phyloP scores from a whole-genome alignment of 2,797 vertebrate species.

The Platalea minor region DNA sequence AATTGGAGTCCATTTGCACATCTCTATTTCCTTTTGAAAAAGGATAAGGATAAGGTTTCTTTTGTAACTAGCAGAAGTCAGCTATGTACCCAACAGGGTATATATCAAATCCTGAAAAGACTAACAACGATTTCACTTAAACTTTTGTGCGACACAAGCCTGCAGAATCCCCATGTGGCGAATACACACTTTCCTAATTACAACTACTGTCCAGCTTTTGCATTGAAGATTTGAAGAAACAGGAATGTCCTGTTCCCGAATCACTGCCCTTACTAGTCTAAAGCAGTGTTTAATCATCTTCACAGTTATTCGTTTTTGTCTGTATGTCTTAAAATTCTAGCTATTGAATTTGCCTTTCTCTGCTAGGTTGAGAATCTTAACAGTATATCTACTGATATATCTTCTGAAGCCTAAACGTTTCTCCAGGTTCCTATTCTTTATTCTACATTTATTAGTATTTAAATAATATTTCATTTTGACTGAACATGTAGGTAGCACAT shows the following conservation, averaged over 20 bases:
- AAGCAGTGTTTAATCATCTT: neutral
- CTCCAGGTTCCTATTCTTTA: neutral
- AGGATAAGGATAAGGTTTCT: neutral
- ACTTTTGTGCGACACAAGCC: neutral
- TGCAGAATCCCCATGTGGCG: neutral
- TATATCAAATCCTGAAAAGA: neutral
- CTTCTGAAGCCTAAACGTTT: neutral
- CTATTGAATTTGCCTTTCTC: neutral
- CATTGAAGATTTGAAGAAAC: neutral
- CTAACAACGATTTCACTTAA: neutral
- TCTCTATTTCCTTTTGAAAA: neutral
- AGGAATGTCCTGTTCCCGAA: neutral
- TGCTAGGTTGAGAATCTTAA: neutral
- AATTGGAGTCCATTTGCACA: neutral
- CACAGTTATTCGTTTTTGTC: neutral
- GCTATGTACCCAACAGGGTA: neutral
- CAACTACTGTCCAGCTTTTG: neutral
- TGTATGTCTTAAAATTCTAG: neutral
- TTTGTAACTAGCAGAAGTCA: neutral
- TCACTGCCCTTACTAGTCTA: neutral
- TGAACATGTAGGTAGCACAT: neutral
- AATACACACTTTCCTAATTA: neutral
- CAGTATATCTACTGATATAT: neutral
- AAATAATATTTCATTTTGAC: neutral
- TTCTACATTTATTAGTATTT: neutral